phyloP scores from a whole-genome alignment of 2,888 invertebrate species.

The Drosophila algonquin region DNA sequence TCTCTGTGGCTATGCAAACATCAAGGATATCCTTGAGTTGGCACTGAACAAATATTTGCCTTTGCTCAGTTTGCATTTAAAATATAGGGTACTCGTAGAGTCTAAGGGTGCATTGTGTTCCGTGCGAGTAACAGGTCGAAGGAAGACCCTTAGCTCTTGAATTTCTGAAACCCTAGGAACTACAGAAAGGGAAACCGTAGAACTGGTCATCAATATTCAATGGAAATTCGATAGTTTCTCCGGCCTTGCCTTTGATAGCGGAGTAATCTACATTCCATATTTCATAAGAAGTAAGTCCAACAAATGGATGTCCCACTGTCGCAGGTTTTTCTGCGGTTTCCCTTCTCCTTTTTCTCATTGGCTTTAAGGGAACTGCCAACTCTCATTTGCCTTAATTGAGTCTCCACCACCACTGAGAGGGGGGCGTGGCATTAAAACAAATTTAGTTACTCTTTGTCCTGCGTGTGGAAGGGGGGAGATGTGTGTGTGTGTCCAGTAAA shows the following conservation, averaged over 20 bases:
- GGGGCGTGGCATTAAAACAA: conserved; percentile 18
- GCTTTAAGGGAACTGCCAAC: conserved; percentile 17
- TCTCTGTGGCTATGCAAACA: conserved; percentile 55
- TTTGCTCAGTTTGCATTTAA: conserved; percentile 15
- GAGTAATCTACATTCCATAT: no score
- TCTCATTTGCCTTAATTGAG: conserved; percentile 36
- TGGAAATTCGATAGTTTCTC: not conserved
- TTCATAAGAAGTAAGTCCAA: not conserved
- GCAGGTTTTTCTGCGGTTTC: conserved; percentile 1
- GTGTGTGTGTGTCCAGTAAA: conserved; percentile 38
- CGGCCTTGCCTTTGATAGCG: no score
- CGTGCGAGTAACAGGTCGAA: not conserved
- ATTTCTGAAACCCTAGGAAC: not conserved
- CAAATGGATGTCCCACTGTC: not conserved
- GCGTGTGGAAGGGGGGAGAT: not conserved
- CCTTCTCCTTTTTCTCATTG: conserved; percentile 12
- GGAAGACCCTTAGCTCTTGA: not conserved
- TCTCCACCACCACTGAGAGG: conserved; percentile 14
- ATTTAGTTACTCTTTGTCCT: conserved; percentile 45
- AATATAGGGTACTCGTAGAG: not conserved
- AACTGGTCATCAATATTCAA: not conserved
- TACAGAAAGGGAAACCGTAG: no score
- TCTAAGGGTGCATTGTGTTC: not conserved
- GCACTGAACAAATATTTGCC: conserved; percentile 71
- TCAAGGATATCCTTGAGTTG: conserved; percentile 79